These are phyloP conservation scores for Ceratosolen fusciceps DNA, from an alignment of 1,140 invertebrate genomes.

Conservation along the genomic window DNA sequence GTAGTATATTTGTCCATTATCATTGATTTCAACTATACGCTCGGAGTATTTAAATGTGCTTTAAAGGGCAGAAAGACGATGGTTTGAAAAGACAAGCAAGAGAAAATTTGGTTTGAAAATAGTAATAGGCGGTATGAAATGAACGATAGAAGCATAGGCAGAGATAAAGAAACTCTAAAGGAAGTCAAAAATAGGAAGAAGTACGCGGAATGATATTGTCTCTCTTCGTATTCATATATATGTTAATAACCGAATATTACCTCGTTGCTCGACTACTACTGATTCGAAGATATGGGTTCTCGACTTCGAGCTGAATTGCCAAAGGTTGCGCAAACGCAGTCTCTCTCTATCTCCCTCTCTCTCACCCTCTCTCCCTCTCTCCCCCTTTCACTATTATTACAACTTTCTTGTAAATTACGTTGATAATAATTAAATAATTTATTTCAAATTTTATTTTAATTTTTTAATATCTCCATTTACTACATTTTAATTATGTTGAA, in stretches of 20 bases:
- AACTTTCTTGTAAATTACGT: no score
- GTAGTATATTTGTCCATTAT: neutral
- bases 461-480: no score
- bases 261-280: conserved; percentile 23
- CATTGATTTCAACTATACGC: neutral
- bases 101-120: neutral
- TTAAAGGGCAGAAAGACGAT: neutral
- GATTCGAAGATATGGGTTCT: neutral
- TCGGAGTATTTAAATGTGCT: neutral
- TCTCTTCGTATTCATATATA: neutral
- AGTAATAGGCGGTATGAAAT: neutral
- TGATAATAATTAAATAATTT: no score
- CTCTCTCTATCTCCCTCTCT: neutral
- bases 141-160: neutral
- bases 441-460: no score
- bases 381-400: no score
- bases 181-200: neutral
- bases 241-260: conserved; percentile 14
- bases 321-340: conserved; percentile 15
- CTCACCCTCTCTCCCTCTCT: neutral
- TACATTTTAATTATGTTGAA: no score
- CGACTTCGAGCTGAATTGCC: neutral
- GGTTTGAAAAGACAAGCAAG: neutral
- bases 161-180: neutral
- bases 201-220: neutral